phyloP scores from a whole-genome alignment of 2,113 vertebrate species.

The Colinus virginianus region DNA sequence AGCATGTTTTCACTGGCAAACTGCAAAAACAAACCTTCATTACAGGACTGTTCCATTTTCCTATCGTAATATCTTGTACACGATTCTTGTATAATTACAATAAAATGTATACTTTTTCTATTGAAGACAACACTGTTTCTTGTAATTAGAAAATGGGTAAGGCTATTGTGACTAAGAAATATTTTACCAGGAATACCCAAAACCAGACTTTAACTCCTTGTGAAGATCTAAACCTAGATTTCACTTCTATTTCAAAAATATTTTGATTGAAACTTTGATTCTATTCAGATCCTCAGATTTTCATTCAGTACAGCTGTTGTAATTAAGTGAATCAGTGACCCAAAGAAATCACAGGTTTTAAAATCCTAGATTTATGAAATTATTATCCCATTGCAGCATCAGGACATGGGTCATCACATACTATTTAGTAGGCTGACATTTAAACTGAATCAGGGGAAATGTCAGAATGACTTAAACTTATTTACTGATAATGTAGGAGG shows the following conservation, averaged over 20 bases:
- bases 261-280: background rate
- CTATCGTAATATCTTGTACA: background rate
- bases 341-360: constrained; percentile 1
- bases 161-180: background rate
- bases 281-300: background rate
- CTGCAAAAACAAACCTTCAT: background rate
- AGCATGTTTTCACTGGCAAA: background rate
- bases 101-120: background rate
- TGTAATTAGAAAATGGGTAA: background rate
- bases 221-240: background rate
- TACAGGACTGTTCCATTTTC: background rate
- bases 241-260: background rate
- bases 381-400: background rate
- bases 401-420: background rate
- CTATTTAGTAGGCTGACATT: constrained; percentile 8
- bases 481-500: background rate
- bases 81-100: background rate
- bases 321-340: background rate
- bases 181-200: background rate
- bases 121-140: background rate
- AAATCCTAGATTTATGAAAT: constrained; percentile 3
- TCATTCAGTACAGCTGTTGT: background rate
- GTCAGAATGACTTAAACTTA: background rate
- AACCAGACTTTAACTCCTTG: no score
- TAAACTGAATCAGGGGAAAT: constrained; percentile 28